Base-by-base conservation (phyloP, 64 coral and sea anemone species). In the Orbicella faveolata region DNA sequence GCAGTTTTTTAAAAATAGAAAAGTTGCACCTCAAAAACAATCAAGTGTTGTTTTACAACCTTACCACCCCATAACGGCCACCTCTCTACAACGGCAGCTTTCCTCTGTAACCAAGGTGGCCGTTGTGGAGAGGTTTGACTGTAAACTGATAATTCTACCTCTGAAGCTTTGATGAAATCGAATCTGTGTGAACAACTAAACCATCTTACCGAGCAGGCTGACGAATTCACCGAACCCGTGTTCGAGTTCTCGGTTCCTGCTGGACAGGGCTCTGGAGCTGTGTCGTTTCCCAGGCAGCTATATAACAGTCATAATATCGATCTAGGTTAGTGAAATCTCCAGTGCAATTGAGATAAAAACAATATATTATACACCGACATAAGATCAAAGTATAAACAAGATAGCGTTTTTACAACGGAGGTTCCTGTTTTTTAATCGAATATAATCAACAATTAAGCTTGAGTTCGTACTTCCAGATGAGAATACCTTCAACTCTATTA, bases 261-360 rank as follows among this genome's bases (percentile, higher is more conserved):
- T n/a, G 69, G 83, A 61, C 93, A 95, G 51, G 84, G 89, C 8
- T 83, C 79, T 0, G 93, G 89, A 13, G 93, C 82, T 78, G 63
- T 88, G n/a, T 55, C 81, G 26, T 87, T 87, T 36, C 89, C 93
- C 33, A 81, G 83, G 88, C 93, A 95, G 76, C 93, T 95, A 76
- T 44, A 64, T 17, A 20, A 86, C 79, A 52, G 23, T 21, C 41
- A 44, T 19, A 79, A 85, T 88, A 88, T 88, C 30, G 11, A 6
- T 48, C 44, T 48, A 5, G 1, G 52, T 77, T 77, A 75, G 10
- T 63, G 9, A 23, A 77, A 75, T 23, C 74, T 61, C 48, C 14
- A n/a, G 34, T 88, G 53, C 54, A 59, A 88, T 88, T 76, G 53
- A 76, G 20, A 88, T 61, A 63, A 76, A 76, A 55, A 41, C 52